phyloP scores from a whole-genome alignment of 2,113 vertebrate genomes.

The Pachycephala philippinensis region DNA sequence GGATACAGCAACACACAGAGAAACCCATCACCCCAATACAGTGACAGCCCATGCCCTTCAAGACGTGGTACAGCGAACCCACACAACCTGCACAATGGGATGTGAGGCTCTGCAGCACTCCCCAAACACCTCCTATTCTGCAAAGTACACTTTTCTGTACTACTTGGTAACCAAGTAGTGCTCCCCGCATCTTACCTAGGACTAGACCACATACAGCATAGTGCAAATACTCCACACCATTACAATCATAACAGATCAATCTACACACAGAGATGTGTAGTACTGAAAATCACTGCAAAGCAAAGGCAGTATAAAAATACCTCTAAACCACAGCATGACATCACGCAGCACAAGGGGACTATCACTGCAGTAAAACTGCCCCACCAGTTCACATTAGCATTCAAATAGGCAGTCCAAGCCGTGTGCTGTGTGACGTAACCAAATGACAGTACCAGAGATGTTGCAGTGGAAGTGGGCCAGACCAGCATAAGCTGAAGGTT shows the following conservation, averaged over 20 bases:
- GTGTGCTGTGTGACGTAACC: not conserved
- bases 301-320: not conserved
- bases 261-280: not conserved
- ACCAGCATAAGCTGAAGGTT: not conserved
- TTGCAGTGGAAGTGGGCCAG: not conserved
- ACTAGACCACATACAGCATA: not conserved
- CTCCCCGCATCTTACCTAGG: too few species aligned
- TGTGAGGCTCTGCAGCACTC: not conserved
- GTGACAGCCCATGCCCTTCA: not conserved
- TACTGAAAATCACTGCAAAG: not conserved
- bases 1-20: rapidly evolving
- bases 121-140: not conserved
- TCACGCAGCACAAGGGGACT: not conserved
- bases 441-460: not conserved
- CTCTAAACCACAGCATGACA: not conserved
- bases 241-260: not conserved
- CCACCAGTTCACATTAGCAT: not conserved
- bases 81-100: not conserved
- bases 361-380: not conserved
- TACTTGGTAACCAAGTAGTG: rapidly evolving
- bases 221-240: rapidly evolving
- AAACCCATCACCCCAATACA: rapidly evolving
- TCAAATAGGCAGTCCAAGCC: not conserved
- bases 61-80: rapidly evolving
- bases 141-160: not conserved